Evolutionary conservation across 2,888 invertebrate species (phyloP).

Genomic region (Pheosia tremula): DNA sequence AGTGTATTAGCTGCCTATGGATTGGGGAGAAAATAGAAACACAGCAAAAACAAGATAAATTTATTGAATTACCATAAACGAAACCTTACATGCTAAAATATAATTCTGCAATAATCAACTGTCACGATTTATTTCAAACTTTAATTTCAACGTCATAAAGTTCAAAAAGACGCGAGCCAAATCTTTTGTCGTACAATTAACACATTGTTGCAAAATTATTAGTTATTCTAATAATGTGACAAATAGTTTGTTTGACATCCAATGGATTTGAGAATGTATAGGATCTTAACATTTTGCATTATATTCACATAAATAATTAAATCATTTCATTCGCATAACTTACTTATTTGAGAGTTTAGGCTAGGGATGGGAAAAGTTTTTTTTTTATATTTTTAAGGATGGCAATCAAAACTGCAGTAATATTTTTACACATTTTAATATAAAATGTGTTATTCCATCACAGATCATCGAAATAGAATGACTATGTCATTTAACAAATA

Average conservation of each 20-base stretch:
- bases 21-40: conserved; percentile 55
- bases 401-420: conserved; percentile 67
- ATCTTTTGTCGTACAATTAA: background rate
- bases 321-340: background rate
- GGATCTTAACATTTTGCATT: conserved; percentile 10
- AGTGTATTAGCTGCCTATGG: conserved; percentile 2
- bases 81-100: conserved; percentile 41
- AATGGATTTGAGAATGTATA: conserved; percentile 6
- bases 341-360: conserved; percentile 9
- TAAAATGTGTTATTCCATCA: conserved; percentile 76
- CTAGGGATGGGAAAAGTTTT: conserved; percentile 15
- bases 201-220: background rate
- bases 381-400: conserved; percentile 31
- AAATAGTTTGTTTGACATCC: background rate
- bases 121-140: conserved; percentile 11
- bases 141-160: background rate
- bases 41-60: conserved; percentile 74
- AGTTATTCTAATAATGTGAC: background rate
- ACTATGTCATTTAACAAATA: conserved; percentile 46
- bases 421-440: conserved; percentile 77
- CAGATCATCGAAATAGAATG: conserved; percentile 60
- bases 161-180: background rate
- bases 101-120: background rate
- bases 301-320: background rate
- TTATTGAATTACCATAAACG: conserved; percentile 65